A percentile compares a stretch with the other conserved stretches of the same genome.
phyloP scores from a whole-genome alignment of 2,797 vertebrate species.

The Oreochromis grahami region DNA sequence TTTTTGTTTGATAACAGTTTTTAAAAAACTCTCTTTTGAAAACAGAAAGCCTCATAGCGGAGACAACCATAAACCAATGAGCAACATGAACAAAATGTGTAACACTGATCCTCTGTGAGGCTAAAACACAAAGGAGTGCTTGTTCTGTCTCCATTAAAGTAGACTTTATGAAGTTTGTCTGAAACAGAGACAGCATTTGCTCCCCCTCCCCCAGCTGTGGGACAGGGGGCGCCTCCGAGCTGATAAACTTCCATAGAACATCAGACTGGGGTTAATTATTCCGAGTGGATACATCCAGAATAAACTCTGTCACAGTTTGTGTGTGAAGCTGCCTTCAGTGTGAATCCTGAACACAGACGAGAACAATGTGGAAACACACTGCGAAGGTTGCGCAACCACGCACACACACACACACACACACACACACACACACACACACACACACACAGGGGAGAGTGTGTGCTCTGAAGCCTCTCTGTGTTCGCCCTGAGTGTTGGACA shows the following conservation, averaged over 20 bases:
- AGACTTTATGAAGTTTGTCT: not conserved
- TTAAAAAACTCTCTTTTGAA: not conserved
- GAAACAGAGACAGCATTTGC: not conserved
- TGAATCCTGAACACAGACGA: not conserved
- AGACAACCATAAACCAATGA: not conserved
- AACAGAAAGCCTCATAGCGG: accelerated
- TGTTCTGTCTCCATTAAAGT: not conserved
- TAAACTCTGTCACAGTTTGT: not conserved
- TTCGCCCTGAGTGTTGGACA: slow-evolving; percentile 74
- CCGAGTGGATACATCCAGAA: not conserved
- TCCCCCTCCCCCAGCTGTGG: not conserved
- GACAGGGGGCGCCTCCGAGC: not conserved
- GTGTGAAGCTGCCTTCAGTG: not conserved
- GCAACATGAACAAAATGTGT: accelerated
- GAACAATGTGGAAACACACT: not conserved
- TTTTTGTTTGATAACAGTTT: not conserved
- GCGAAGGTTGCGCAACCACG: not conserved
- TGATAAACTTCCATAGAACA: not conserved
- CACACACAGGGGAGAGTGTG: not conserved
- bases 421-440: not conserved
- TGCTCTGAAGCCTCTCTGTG: slow-evolving; percentile 53
- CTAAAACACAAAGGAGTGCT: not conserved
- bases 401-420: not conserved
- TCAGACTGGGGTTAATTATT: not conserved
- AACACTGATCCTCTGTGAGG: not conserved